Percentiles rank a stretch among this genome's conserved stretches.
phyloP scores from a whole-genome alignment of 2,797 vertebrate genomes.

The Arrhamphus sclerolepis region DNA sequence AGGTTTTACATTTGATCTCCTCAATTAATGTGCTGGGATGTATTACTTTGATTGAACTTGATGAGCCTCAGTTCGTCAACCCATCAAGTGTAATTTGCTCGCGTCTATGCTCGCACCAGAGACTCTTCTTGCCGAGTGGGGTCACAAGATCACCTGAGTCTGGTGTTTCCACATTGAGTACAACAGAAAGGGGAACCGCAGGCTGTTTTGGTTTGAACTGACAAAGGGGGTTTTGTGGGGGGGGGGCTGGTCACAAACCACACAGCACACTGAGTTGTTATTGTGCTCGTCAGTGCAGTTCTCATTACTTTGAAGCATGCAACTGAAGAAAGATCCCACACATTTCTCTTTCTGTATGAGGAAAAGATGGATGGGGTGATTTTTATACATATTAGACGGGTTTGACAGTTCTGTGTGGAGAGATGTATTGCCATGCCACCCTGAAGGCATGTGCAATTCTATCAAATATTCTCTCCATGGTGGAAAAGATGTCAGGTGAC shows the following conservation, averaged over 20 bases:
- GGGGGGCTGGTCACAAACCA: constrained; percentile 23
- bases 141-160: constrained; percentile 46
- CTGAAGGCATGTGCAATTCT: neutral
- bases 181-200: constrained; percentile 14
- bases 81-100: constrained; percentile 47
- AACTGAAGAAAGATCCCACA: too few species aligned
- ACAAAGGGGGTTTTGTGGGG: constrained; percentile 4
- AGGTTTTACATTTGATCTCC: constrained; percentile 69
- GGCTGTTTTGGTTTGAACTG: constrained; percentile 44
- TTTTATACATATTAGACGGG: too few species aligned
- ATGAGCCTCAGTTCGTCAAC: constrained; percentile 44
- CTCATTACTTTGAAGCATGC: too few species aligned
- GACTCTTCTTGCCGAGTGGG: constrained; percentile 14
- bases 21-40: constrained; percentile 56
- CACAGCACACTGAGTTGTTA: constrained; percentile 12
- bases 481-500: neutral
- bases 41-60: constrained; percentile 56
- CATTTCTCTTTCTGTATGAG: too few species aligned
- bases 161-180: constrained; percentile 27
- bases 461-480: too few species aligned
- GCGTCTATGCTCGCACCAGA: constrained; percentile 20
- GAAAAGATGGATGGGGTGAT: too few species aligned
- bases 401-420: too few species aligned
- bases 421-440: neutral
- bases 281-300: too few species aligned